phyloP scores from a whole-genome alignment of 1,140 invertebrate genomes.

The Homarus americanus region DNA sequence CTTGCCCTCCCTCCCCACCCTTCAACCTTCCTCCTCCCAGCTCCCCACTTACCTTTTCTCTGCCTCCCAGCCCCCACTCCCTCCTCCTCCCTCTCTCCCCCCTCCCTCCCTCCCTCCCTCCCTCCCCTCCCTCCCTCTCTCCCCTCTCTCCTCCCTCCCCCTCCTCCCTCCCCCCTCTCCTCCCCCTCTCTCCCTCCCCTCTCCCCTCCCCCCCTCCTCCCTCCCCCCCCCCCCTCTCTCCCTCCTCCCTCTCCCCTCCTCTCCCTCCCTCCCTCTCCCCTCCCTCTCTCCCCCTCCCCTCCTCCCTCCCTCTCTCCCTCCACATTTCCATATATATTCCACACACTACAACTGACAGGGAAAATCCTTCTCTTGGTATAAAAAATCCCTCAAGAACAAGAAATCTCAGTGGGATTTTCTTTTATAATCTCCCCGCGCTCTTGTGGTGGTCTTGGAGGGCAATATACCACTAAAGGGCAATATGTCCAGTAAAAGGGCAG shows the following conservation, averaged over 20 bases:
- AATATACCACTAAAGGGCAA: not conserved
- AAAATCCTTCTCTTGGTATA: not conserved
- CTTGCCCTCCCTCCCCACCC: too few species aligned
- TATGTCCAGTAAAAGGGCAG: not conserved
- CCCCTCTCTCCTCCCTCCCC: not conserved
- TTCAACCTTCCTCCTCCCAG: not conserved
- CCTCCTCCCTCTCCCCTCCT: not conserved
- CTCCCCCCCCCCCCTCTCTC: not conserved
- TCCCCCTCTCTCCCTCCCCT: too few species aligned
- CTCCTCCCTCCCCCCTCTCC: not conserved
- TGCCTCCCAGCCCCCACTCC: too few species aligned
- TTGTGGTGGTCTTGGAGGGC: not conserved
- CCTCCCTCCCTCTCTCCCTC: not conserved
- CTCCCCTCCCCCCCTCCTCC: too few species aligned
- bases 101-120: too few species aligned
- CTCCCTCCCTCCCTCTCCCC: too few species aligned
- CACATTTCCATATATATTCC: not conserved
- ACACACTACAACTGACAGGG: not conserved
- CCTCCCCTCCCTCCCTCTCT: not conserved
- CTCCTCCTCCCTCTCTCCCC: too few species aligned
- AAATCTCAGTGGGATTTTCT: not conserved
- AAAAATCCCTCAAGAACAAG: not conserved
- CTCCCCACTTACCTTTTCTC: not conserved
- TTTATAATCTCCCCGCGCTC: not conserved
- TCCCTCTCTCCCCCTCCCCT: not conserved